These are phyloP conservation scores for Hylaea fasciaria DNA, from an alignment of 2,888 invertebrate species.

Conservation along the genomic window DNA sequence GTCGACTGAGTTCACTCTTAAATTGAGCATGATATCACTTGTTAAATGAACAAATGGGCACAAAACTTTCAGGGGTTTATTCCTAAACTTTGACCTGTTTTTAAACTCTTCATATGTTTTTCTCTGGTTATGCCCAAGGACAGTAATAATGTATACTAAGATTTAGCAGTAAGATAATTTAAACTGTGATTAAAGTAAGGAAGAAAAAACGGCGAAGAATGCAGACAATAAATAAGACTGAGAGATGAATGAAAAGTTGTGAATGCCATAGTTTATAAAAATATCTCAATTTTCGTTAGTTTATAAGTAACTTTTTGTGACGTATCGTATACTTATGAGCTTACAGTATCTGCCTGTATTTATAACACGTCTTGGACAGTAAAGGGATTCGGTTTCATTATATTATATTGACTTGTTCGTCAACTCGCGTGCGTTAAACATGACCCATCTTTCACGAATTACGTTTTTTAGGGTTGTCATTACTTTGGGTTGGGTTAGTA, in stretches of 20 bases:
- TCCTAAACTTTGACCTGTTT: too few relatives aligned
- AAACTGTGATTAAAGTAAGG: slow-evolving; percentile 52
- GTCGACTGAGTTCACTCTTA: too few relatives aligned
- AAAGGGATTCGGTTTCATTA: too few relatives aligned
- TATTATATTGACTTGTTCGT: too few relatives aligned
- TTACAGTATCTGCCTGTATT: not conserved
- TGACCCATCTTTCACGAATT: too few relatives aligned
- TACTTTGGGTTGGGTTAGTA: too few relatives aligned
- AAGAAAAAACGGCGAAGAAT: slow-evolving; percentile 39
- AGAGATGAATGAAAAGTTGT: slow-evolving; percentile 53
- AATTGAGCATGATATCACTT: too few relatives aligned
- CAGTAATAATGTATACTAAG: slow-evolving; percentile 11
- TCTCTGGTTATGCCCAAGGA: slow-evolving; percentile 9
- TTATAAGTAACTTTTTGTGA: slow-evolving; percentile 18
- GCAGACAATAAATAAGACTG: slow-evolving; percentile 66
- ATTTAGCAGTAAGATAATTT: slow-evolving; percentile 37
- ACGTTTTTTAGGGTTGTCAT: too few relatives aligned
- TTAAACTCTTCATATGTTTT: not conserved
- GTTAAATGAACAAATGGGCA: too few relatives aligned
- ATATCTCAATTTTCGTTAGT: slow-evolving; percentile 30
- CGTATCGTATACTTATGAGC: slow-evolving; percentile 23
- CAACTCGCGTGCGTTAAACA: too few relatives aligned
- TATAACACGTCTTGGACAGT: too few relatives aligned
- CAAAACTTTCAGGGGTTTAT: too few relatives aligned
- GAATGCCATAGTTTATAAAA: slow-evolving; percentile 14